Evolutionary conservation across 2,888 invertebrate genomes (phyloP), one percentile per base, ranked within the genome.

Genomic region (Perdita meconis): DNA sequence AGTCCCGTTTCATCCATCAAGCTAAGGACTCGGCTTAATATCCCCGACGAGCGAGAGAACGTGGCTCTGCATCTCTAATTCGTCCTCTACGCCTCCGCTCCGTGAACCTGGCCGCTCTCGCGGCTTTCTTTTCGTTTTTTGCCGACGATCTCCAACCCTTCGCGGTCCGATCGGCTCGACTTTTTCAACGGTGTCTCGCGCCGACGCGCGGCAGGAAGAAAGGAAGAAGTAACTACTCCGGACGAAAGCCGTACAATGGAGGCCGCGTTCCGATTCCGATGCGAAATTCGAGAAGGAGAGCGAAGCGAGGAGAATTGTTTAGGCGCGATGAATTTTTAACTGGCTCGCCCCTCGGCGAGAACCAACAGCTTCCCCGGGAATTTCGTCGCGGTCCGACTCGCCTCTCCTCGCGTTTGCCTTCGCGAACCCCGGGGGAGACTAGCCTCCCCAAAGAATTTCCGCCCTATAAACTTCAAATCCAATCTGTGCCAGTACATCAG

Each of bases 401-500:
- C 40, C 12, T 24, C 69, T 60, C 8, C 34, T 30, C 56, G 47
- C 66, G 76, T 70, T 70, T 59, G 59, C 70, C 57, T 36, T 55
- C 64, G 68, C 65, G 55, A 66, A 8, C 26, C 70, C 65, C 47
- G 66, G 38, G 72, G 68, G 59, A 67, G 67, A 68, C 57, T 19
- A 44, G 57, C 36, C 51, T 82, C 84, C 84, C 84, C 76, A 78
- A 84, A 82, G 82, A 87, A 87, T 89, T 91, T 91, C 89, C 90
- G 89, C 91, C 87, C 90, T 89, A 90, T 91, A 91, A 92, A 91
- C 89, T 91, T 90, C 88, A 90, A 92, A 92, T 92, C 91, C 91
- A 92, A 92, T 92, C 90, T 90, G 90, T 88, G 89, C 89, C 89
- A 84, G 89, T 88, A 89, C 90, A 89, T 90, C 89, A 87, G 84